Evolutionary conservation across 1,140 invertebrate genomes (phyloP).

Genomic region (Drosophila gunungcola): DNA sequence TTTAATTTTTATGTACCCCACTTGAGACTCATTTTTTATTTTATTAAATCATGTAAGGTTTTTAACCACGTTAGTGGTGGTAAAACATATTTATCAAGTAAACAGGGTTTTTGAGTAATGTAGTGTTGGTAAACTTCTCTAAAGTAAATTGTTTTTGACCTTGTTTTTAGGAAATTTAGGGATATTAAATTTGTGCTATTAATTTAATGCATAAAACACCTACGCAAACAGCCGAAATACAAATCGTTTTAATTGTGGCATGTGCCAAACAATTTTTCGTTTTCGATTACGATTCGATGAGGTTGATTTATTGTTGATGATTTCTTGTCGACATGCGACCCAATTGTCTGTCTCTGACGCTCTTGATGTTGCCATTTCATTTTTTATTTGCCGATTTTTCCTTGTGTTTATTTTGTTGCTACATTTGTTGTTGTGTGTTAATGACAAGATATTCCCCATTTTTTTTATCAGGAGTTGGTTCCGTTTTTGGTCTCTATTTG

Average conservation of each 20-base stretch:
- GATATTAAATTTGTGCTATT: too few relatives aligned
- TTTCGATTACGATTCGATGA: constrained; percentile 25
- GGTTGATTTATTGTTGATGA: constrained; percentile 2
- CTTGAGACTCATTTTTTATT: background rate
- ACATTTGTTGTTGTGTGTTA: constrained; percentile 23
- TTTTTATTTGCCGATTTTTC: constrained; percentile 11
- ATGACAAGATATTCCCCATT: constrained; percentile 29
- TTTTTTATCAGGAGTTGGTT: constrained; percentile 25
- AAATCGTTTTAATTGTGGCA: constrained; percentile 6
- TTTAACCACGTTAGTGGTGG: too few relatives aligned
- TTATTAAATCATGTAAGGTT: too few relatives aligned
- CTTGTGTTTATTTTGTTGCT: constrained; percentile 16
- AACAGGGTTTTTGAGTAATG: background rate
- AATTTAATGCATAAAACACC: too few relatives aligned
- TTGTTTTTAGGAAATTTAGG: too few relatives aligned
- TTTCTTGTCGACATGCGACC: constrained; percentile 41
- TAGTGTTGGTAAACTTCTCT: background rate
- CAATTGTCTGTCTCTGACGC: constrained; percentile 36
- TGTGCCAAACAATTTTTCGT: background rate
- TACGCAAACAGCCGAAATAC: background rate
- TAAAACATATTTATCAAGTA: background rate
- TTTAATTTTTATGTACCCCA: background rate
- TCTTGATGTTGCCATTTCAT: background rate
- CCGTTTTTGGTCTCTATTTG: constrained; percentile 47
- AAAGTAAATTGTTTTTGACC: background rate